Evolutionary conservation across 2,888 invertebrate genomes (phyloP).

Genomic region (Amphipyra berbera): DNA sequence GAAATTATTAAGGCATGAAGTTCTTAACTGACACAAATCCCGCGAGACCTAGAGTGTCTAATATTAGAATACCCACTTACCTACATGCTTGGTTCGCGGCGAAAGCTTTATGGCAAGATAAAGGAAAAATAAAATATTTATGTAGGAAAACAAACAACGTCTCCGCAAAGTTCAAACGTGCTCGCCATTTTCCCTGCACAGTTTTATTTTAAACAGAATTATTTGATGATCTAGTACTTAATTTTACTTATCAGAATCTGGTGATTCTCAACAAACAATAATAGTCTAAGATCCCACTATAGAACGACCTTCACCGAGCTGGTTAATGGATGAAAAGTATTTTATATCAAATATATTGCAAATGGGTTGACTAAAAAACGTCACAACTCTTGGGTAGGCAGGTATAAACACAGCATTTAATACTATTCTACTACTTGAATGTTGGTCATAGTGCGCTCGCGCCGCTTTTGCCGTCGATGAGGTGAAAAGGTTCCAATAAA

Average conservation of each 20-base stretch:
- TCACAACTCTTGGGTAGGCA: no score
- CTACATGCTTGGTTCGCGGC: slow-evolving; percentile 34
- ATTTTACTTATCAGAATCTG: not conserved
- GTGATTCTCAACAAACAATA: no score
- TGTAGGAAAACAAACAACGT: slow-evolving; percentile 37
- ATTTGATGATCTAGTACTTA: slow-evolving; percentile 1
- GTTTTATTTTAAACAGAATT: slow-evolving; percentile 19
- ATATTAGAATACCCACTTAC: slow-evolving; percentile 46
- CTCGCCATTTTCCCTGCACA: slow-evolving; percentile 22
- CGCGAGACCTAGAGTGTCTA: slow-evolving; percentile 29
- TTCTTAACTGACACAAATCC: slow-evolving; percentile 26
- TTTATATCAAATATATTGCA: no score
- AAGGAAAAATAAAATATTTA: slow-evolving; percentile 54
- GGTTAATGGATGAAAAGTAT: no score
- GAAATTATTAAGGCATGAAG: slow-evolving; percentile 20
- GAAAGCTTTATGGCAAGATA: slow-evolving; percentile 49
- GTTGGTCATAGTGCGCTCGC: no score
- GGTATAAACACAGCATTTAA: no score
- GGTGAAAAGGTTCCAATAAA: no score
- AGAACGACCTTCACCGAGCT: no score
- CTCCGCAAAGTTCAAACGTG: slow-evolving; percentile 44
- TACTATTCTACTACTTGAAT: no score
- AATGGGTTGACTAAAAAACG: no score
- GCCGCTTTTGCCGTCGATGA: no score
- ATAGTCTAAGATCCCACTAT: no score